Percentiles rank a stretch among this genome's conserved stretches.
Conservation (phyloP, 2,888 invertebrate species). For the Hemicrepidius hirtus region DNA sequence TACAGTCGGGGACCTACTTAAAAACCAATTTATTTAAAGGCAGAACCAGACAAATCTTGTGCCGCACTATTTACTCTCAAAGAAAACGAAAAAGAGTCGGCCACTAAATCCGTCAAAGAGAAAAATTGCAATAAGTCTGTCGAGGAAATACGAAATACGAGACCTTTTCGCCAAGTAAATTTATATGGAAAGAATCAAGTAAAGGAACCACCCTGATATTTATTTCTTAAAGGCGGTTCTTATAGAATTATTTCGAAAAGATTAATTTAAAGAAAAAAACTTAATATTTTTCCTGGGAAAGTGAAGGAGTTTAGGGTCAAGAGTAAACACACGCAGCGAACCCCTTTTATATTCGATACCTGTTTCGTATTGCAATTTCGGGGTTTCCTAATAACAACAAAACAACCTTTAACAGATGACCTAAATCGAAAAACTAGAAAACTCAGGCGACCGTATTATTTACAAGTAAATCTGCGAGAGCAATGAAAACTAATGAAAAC, state of each 20-base stretch:
- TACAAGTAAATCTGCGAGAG: conserved; percentile 49
- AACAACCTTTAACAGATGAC: conserved; percentile 14
- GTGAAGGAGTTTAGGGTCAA: too few species aligned
- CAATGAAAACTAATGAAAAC: conserved; percentile 53
- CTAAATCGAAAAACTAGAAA: conserved; percentile 32
- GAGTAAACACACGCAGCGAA: too few species aligned
- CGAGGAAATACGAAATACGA: conserved; percentile 9
- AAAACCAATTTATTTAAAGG: conserved; percentile 33
- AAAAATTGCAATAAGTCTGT: conserved; percentile 33
- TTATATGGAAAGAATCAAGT: conserved; percentile 26
- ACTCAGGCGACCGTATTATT: conserved; percentile 44
- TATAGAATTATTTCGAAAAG: too few species aligned
- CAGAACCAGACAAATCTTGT: conserved; percentile 19
- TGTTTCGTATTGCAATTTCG: conserved; percentile 10
- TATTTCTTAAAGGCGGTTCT: conserved; percentile 6
- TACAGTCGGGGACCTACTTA: conserved; percentile 15
- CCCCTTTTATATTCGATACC: conserved; percentile 2
- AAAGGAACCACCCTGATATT: conserved; percentile 3
- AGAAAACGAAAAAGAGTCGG: conserved; percentile 16
- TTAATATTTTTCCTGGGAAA: too few species aligned
- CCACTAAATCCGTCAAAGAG: conserved; percentile 34
- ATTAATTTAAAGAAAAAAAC: too few species aligned
- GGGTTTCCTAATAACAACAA: conserved; percentile 1
- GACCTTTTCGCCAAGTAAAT: conserved; percentile 14
- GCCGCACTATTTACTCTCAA: conserved; percentile 12